Conservation (phyloP, 1,140 invertebrate species). For the Drosophila erecta region DNA sequence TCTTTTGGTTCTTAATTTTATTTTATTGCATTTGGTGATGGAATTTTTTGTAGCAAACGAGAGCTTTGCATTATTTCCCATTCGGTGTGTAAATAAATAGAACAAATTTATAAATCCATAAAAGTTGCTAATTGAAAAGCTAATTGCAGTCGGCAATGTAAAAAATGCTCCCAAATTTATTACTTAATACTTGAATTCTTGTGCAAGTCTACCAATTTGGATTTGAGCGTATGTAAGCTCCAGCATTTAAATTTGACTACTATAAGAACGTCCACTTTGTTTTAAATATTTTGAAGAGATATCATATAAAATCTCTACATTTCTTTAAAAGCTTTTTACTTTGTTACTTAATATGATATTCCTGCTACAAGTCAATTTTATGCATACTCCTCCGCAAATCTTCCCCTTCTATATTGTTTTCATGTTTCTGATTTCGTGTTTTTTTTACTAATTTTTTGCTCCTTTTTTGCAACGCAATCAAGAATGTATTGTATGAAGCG, state of each 20-base stretch:
- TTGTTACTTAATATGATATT: not conserved
- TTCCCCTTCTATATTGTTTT: conserved; percentile 23
- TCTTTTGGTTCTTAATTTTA: conserved; percentile 37
- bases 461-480: conserved; percentile 60
- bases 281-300: too few relatives aligned
- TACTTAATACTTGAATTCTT: too few relatives aligned
- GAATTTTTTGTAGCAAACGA: too few relatives aligned
- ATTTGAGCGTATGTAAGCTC: not conserved
- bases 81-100: conserved; percentile 33
- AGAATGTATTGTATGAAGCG: conserved; percentile 25
- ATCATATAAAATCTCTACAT: too few relatives aligned
- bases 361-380: not conserved
- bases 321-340: not conserved
- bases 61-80: not conserved
- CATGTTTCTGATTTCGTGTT: conserved; percentile 21
- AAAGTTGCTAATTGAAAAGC: conserved; percentile 50
- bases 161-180: not conserved
- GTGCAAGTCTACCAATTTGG: too few relatives aligned
- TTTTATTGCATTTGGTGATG: conserved; percentile 40
- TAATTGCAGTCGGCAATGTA: conserved; percentile 8
- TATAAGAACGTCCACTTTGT: not conserved
- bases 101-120: conserved; percentile 38
- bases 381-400: not conserved
- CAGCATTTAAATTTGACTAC: not conserved
- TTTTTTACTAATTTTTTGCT: conserved; percentile 10